Percentiles rank a stretch among this genome's conserved stretches.
Conservation (phyloP, 2,113 vertebrate genomes). For the Anarrhichthys ocellatus region DNA sequence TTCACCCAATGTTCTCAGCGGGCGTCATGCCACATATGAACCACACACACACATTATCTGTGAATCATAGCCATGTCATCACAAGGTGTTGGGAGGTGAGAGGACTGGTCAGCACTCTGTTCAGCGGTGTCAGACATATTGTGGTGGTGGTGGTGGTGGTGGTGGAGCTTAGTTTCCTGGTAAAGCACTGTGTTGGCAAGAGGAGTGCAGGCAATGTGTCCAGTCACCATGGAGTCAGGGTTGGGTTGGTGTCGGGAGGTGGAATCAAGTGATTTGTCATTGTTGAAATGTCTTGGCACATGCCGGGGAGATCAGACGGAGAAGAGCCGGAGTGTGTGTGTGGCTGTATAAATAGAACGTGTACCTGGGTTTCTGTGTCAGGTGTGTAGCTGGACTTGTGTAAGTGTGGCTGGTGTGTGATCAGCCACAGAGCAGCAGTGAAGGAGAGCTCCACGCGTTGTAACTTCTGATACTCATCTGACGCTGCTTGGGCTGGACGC, state of each 20-base stretch:
- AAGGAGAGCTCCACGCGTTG: slow-evolving; percentile 1
- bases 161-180: slow-evolving; percentile 26
- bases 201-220: slow-evolving; percentile 17
- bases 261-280: slow-evolving; percentile 22
- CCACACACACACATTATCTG: background rate
- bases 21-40: slow-evolving; percentile 17
- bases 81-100: slow-evolving; percentile 7
- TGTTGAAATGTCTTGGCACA: background rate
- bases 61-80: slow-evolving; percentile 43
- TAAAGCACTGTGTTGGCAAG: slow-evolving; percentile 23
- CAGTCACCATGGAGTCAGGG: slow-evolving; percentile 35
- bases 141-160: slow-evolving; percentile 2
- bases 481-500: slow-evolving; percentile 56
- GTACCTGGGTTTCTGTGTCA: slow-evolving; percentile 22
- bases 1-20: slow-evolving; percentile 11
- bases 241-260: background rate
- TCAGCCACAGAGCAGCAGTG: slow-evolving; percentile 1
- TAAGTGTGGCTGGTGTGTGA: background rate
- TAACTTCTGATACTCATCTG: slow-evolving; percentile 55
- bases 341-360: background rate
- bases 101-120: slow-evolving; percentile 48
- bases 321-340: background rate
- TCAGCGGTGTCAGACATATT: slow-evolving; percentile 33
- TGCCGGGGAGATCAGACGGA: background rate
- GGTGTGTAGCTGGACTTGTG: background rate